Evolutionary conservation across 2,113 vertebrate genomes (phyloP).

Genomic region (Gallinago media): DNA sequence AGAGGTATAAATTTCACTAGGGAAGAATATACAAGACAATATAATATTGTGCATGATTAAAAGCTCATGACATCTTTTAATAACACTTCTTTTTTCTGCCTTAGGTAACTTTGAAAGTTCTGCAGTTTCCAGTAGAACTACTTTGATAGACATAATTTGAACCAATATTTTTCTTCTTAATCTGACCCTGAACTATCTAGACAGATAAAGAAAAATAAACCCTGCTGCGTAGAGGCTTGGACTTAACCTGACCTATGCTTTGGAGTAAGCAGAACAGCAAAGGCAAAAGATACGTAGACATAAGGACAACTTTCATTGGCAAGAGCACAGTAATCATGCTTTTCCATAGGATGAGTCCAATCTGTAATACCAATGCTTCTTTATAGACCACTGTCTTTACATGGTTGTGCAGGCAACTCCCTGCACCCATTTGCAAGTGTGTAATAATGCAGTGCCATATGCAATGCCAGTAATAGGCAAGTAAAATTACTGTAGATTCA

Average conservation of each 20-base stretch:
- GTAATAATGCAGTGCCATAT: neutral
- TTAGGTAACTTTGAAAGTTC: neutral
- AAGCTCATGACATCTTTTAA: neutral
- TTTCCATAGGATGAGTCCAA: neutral
- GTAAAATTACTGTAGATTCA: neutral
- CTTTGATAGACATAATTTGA: neutral
- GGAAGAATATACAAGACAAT: neutral
- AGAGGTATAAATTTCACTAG: neutral
- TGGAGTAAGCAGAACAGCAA: neutral
- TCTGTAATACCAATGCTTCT: neutral
- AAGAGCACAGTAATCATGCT: neutral
- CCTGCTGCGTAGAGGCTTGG: neutral
- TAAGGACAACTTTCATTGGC: neutral
- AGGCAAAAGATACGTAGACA: neutral
- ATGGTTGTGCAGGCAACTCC: neutral
- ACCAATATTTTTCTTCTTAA: neutral
- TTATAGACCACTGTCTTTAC: neutral
- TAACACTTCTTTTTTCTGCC: neutral
- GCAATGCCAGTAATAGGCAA: neutral
- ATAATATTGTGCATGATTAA: neutral
- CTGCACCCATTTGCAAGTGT: neutral
- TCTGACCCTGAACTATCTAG: neutral
- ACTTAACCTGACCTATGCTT: neutral
- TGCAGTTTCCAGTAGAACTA: neutral
- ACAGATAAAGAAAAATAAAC: neutral